Conservation (phyloP, 2,797 vertebrate genomes). For the Miichthys miiuy region DNA sequence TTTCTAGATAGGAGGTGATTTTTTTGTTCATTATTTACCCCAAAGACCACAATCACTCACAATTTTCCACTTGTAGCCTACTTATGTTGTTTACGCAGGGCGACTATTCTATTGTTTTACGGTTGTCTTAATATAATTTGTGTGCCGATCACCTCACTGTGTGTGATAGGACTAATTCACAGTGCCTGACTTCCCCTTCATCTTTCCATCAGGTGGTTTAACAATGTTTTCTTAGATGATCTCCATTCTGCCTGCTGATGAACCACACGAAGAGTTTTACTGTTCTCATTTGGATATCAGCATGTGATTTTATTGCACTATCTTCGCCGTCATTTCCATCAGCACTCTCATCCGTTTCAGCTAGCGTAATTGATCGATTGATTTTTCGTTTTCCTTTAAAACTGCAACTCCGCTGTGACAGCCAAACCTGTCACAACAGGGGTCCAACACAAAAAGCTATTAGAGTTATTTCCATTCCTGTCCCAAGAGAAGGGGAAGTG, state of each 20-base stretch:
- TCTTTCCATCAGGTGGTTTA: neutral
- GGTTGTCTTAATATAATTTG: neutral
- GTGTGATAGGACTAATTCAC: neutral
- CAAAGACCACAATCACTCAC: neutral
- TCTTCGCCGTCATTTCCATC: conserved; percentile 14
- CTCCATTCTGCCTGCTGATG: neutral
- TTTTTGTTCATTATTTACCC: conserved; percentile 14
- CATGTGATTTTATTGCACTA: conserved; percentile 4
- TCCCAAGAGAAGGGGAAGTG: conserved; percentile 18
- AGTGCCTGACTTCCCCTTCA: neutral
- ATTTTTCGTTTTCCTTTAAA: conserved; percentile 14
- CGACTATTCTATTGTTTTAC: neutral
- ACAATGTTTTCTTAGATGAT: neutral
- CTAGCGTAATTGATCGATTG: conserved; percentile 19
- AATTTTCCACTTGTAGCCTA: neutral
- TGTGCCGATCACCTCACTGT: neutral
- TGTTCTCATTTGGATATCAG: conserved; percentile 19
- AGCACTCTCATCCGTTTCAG: neutral
- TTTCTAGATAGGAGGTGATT: conserved; percentile 23
- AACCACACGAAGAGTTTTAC: neutral
- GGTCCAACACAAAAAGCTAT: conserved; percentile 16
- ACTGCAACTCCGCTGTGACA: conserved; percentile 9
- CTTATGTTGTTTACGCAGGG: neutral
- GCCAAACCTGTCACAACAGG: conserved; percentile 20
- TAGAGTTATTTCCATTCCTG: conserved; percentile 14